phyloP scores from a whole-genome alignment of 2,797 vertebrate genomes.

The Neosilurus hyrtlii region DNA sequence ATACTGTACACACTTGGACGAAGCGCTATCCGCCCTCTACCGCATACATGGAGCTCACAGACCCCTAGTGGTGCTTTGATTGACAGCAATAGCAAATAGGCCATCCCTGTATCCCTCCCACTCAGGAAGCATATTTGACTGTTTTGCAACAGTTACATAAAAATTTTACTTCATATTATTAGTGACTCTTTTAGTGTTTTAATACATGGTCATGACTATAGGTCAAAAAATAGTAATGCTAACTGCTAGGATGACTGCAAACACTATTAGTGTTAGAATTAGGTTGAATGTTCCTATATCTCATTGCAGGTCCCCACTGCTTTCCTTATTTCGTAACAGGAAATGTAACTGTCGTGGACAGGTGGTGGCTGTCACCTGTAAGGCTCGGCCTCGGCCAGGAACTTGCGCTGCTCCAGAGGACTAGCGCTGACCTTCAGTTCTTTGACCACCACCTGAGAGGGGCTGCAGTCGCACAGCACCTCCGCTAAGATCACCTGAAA shows the following conservation, averaged over 20 bases:
- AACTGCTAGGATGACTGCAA: neutral
- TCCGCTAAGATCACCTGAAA: constrained; percentile 88
- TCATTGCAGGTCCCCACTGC: neutral
- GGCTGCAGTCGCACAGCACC: constrained; percentile 86
- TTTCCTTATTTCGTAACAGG: neutral
- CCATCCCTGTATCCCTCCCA: neutral
- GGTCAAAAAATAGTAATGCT: neutral
- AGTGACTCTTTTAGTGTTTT: too few relatives aligned
- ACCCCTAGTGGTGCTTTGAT: neutral
- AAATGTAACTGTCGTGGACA: neutral
- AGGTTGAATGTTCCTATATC: too few relatives aligned
- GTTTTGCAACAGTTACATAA: neutral
- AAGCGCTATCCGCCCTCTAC: neutral
- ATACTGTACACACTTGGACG: neutral
- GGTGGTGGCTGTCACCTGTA: constrained; percentile 77
- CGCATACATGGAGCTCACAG: neutral
- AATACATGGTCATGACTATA: too few relatives aligned
- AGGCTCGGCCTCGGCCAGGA: constrained; percentile 86
- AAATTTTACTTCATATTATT: neutral
- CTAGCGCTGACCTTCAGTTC: constrained; percentile 86
- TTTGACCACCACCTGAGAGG: constrained; percentile 89
- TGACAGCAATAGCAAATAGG: too few relatives aligned
- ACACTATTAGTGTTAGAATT: too few relatives aligned
- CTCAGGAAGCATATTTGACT: too few relatives aligned
- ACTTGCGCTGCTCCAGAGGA: constrained; percentile 88